Base-by-base conservation (phyloP, 2,888 invertebrate species). In the Campopleginae sp. region DNA sequence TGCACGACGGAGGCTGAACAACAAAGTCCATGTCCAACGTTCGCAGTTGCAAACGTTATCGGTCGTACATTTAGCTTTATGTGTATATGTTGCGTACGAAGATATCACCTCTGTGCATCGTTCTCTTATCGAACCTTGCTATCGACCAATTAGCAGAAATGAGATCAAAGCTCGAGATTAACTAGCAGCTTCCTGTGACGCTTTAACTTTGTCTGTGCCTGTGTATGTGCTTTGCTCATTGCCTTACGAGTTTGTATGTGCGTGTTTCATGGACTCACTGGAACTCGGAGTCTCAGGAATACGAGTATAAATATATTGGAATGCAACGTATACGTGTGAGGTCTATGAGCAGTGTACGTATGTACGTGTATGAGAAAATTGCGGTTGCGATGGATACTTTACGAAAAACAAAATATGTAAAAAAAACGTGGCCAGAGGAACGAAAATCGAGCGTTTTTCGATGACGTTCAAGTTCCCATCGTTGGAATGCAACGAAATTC, bases 81-180 rank as follows among this genome's bases (percentile, higher is more conserved):
- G 10, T 38, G 19, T 48, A 77, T 63, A 84, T 42, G 78, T 66
- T 76, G 54, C 70, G 75, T 75, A 77, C 65, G 66, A n/a, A n/a
- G 46, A 46, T 77, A 82, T 79, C 79, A 71, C 51, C 31, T 38
- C n/a, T n/a, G 80, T 70, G 79, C 66, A 85, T 79, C 87, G 84
- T 77, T 76, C 80, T 79, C 84, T 82, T 87, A 86, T 87, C 87
- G 78, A 68, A 76, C 27, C 82, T 88, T 86, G 88, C 86, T 90
- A 91, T 91, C 90, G 87, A 87, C 85, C 92, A 92, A 92, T 92
- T 92, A 92, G 91, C 88, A 90, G 91, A 91, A 92, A 92, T 92
- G 90, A 91, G 91, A 92, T 92, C 91, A 90, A 85, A 89, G 88
- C 88, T 87, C 86, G 87, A 90, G 92, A 92, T 92, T 91, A 92